A percentile compares a stretch with the other conserved stretches of the same genome.
phyloP scores from a whole-genome alignment of 1,140 invertebrate species.

The Pomacea maculata region DNA sequence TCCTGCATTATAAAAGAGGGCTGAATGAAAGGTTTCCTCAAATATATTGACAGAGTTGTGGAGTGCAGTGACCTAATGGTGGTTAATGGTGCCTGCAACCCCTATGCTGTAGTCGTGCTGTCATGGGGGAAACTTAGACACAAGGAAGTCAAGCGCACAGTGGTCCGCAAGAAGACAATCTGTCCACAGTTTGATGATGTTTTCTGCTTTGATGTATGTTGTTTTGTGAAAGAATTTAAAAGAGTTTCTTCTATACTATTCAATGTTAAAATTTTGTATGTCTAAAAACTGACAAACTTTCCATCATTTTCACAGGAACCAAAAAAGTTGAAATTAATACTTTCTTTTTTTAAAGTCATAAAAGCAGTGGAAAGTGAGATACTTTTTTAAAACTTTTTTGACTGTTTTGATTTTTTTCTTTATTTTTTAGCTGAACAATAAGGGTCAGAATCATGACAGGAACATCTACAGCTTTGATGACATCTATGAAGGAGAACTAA shows the following conservation, averaged over 20 bases:
- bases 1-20: no score
- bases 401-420: not conserved
- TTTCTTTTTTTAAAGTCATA: no score
- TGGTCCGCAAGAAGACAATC: conserved; percentile 87
- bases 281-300: no score
- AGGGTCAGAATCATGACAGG: conserved; percentile 61
- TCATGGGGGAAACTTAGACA: conserved; percentile 76
- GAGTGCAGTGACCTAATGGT: conserved; percentile 89
- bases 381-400: no score
- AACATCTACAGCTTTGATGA: conserved; percentile 55
- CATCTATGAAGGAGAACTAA: conserved; percentile 44
- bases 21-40: no score
- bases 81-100: conserved; percentile 90
- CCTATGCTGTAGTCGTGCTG: conserved; percentile 83
- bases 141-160: conserved; percentile 84
- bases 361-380: no score
- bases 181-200: conserved; percentile 89
- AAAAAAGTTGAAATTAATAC: no score
- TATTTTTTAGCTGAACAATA: conserved; percentile 49
- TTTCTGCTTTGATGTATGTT: conserved; percentile 83
- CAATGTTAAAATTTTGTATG: no score
- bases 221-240: not conserved
- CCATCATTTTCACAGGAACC: no score
- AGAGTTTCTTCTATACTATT: no score
- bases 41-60: conserved; percentile 70